Percentiles rank a stretch among this genome's conserved stretches.
These are phyloP conservation scores for Cataglyphis hispanica DNA, from an alignment of 1,140 invertebrate genomes.

Conservation along the genomic window DNA sequence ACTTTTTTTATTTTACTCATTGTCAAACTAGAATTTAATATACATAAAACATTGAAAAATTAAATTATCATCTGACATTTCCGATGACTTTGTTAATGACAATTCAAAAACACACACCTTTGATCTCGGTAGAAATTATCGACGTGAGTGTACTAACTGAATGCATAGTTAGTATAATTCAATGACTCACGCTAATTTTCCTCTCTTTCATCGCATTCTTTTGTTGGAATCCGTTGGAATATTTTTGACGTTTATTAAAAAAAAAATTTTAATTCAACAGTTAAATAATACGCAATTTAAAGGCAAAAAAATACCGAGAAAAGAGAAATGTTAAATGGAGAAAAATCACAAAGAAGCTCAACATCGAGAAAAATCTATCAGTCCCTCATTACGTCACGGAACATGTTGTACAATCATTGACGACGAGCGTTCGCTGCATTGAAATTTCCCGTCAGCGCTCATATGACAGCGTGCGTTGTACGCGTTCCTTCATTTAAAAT, in stretches of 20 bases:
- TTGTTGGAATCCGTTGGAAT: neutral
- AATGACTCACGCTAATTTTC: neutral
- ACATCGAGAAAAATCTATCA: slow-evolving; percentile 13
- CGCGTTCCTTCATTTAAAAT: slow-evolving; percentile 28
- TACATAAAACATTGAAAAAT: slow-evolving; percentile 1
- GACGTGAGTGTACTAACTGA: neutral
- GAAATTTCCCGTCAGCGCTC: slow-evolving; percentile 4
- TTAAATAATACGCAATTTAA: neutral
- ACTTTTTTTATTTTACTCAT: slow-evolving; percentile 4
- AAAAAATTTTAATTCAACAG: neutral
- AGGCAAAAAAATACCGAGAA: too few relatives aligned
- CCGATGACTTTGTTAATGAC: neutral
- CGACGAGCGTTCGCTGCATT: slow-evolving; percentile 27
- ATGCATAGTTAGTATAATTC: neutral
- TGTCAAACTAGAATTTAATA: slow-evolving; percentile 13
- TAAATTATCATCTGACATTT: slow-evolving; percentile 17
- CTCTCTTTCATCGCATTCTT: neutral
- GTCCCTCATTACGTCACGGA: neutral
- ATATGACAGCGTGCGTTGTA: neutral
- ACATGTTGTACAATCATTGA: neutral
- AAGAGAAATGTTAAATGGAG: neutral
- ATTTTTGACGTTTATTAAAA: neutral
- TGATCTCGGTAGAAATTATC: slow-evolving; percentile 21
- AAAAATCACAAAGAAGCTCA: neutral
- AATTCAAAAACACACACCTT: slow-evolving; percentile 4